Evolutionary conservation across 2,888 invertebrate genomes (phyloP).

Genomic region (Ornithoptera alexandrae): DNA sequence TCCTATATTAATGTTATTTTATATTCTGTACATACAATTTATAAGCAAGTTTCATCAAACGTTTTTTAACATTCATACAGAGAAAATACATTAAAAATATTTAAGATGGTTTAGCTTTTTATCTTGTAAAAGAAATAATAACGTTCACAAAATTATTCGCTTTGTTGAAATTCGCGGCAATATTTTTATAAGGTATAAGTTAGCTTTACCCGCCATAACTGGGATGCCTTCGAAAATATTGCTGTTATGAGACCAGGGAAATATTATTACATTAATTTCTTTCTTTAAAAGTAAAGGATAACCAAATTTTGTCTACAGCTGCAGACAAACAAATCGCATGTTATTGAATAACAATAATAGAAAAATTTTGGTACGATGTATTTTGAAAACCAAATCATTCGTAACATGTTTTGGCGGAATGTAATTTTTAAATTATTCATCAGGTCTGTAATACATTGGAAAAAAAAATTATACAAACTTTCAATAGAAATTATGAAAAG

Average conservation of each 20-base stretch:
- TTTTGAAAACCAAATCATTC: no score
- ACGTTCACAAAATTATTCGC: conserved; percentile 13
- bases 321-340: not conserved
- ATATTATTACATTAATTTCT: not conserved
- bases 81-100: conserved; percentile 4
- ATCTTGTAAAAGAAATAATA: conserved; percentile 10
- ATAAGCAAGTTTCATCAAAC: not conserved
- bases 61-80: not conserved
- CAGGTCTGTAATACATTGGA: no score
- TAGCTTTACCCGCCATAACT: not conserved
- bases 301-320: not conserved
- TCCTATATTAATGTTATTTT: no score
- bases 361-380: no score
- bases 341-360: not conserved
- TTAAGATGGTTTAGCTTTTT: not conserved
- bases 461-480: no score
- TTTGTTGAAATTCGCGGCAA: conserved; percentile 10
- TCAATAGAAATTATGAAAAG: no score
- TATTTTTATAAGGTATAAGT: conserved; percentile 14
- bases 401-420: no score
- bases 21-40: not conserved
- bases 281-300: not conserved
- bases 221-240: conserved; percentile 7
- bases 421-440: no score
- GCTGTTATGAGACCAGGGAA: not conserved